phyloP scores from a whole-genome alignment of 2,888 invertebrate species.

The Chrysomela aeneicollis region DNA sequence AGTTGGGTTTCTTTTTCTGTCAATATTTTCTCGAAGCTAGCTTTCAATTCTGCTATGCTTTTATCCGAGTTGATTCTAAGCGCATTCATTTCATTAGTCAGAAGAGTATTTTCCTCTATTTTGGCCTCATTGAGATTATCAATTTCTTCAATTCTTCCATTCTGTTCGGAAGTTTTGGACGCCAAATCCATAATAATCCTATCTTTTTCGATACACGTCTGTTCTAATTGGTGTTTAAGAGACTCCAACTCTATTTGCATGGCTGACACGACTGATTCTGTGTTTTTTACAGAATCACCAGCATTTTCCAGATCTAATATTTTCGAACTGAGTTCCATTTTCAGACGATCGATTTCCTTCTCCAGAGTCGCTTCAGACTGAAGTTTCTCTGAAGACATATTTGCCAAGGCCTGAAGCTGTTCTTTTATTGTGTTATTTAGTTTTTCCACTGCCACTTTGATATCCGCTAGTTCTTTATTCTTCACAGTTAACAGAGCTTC shows the following conservation, averaged over 20 bases:
- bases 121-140: constrained; percentile 7
- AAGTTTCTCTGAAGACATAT: constrained; percentile 43
- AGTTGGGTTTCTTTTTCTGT: constrained; percentile 34
- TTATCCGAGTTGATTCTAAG: constrained; percentile 23
- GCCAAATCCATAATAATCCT: constrained; percentile 57
- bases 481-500: constrained; percentile 34
- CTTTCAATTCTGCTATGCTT: constrained; percentile 23
- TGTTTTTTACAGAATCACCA: constrained; percentile 58
- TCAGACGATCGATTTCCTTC: constrained; percentile 54
- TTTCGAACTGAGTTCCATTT: constrained; percentile 64
- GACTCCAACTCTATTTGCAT: constrained; percentile 56
- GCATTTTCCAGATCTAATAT: constrained; percentile 63
- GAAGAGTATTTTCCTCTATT: constrained; percentile 30
- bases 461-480: constrained; percentile 27
- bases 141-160: constrained; percentile 59
- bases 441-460: constrained; percentile 55
- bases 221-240: constrained; percentile 51
- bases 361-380: constrained; percentile 47
- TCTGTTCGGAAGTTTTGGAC: constrained; percentile 49
- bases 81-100: constrained; percentile 39
- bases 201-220: constrained; percentile 54
- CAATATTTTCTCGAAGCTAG: constrained; percentile 31
- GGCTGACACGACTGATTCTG: constrained; percentile 38
- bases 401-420: constrained; percentile 45
- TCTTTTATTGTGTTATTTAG: constrained; percentile 46